These are phyloP conservation scores for Chromobotia macracanthus DNA, from an alignment of 2,797 vertebrate species.

Conservation along the genomic window DNA sequence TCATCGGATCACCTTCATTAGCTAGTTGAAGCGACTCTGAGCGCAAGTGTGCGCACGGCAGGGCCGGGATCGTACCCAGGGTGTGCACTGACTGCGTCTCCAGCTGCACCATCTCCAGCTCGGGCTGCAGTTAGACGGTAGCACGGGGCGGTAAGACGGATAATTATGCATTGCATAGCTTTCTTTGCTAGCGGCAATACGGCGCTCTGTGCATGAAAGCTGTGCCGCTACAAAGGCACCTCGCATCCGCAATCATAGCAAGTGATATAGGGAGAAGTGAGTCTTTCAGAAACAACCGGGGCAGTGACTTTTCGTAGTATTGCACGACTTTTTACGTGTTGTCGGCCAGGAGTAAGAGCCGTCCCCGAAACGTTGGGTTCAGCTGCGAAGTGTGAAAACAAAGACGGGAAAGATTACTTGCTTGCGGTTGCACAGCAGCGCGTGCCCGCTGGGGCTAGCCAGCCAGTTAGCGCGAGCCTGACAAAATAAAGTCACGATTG, in stretches of 20 bases:
- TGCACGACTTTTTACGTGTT: neutral
- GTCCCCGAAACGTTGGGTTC: conserved; percentile 13
- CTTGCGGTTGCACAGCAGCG: conserved; percentile 31
- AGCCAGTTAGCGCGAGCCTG: conserved; percentile 64
- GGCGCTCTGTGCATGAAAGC: conserved; percentile 46
- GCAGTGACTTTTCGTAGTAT: neutral
- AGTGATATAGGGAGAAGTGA: neutral
- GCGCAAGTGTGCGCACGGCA: conserved; percentile 12
- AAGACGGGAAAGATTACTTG: conserved; percentile 19
- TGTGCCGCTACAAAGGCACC: conserved; percentile 61
- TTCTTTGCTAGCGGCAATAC: conserved; percentile 46
- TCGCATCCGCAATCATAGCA: conserved; percentile 40
- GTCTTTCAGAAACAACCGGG: neutral
- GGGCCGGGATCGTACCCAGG: conserved; percentile 52
- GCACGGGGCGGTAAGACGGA: conserved; percentile 72
- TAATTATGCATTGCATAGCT: conserved; percentile 63
- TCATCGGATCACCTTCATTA: conserved; percentile 64
- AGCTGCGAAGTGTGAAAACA: conserved; percentile 27
- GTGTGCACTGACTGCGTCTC: conserved; percentile 38
- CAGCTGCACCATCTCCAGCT: conserved; percentile 46
- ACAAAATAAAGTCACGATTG: conserved; percentile 54
- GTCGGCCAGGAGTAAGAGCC: neutral
- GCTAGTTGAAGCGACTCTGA: conserved; percentile 51
- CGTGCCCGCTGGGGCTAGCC: conserved; percentile 55
- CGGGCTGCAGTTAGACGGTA: conserved; percentile 56